These are phyloP conservation scores for Lasioglossum oenotherae DNA, from an alignment of 2,888 invertebrate species.

Conservation along the genomic window DNA sequence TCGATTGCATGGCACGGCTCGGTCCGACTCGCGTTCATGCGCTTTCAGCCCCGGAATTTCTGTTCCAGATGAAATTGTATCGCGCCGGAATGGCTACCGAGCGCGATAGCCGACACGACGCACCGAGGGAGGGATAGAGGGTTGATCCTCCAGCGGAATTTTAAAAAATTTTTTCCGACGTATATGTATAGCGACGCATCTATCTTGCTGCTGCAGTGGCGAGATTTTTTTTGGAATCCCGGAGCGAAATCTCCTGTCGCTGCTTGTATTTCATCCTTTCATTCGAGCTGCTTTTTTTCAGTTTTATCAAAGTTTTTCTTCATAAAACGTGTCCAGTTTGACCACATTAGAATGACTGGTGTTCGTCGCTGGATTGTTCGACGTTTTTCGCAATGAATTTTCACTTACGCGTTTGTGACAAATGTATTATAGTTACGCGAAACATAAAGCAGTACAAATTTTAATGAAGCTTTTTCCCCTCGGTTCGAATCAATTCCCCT, in stretches of 20 bases:
- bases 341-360: too few relatives aligned
- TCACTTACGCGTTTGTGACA: too few relatives aligned
- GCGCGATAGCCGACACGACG: background rate
- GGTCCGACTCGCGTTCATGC: background rate
- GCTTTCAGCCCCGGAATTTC: background rate
- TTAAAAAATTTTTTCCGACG: background rate
- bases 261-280: background rate
- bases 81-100: background rate
- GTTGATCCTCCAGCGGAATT: conserved; percentile 2
- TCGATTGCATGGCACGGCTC: conserved; percentile 10
- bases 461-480: too few relatives aligned
- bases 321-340: too few relatives aligned
- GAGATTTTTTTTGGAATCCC: background rate
- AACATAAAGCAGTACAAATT: too few relatives aligned
- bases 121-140: background rate
- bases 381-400: too few relatives aligned
- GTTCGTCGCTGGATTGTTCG: too few relatives aligned
- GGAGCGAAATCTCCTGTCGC: background rate
- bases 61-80: conserved; percentile 19
- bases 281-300: background rate
- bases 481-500: too few relatives aligned
- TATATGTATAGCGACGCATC: background rate
- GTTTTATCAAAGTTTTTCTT: too few relatives aligned
- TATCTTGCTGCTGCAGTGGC: background rate
- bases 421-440: too few relatives aligned